phyloP scores from a whole-genome alignment of 2,797 vertebrate species.

The Morelia viridis region DNA sequence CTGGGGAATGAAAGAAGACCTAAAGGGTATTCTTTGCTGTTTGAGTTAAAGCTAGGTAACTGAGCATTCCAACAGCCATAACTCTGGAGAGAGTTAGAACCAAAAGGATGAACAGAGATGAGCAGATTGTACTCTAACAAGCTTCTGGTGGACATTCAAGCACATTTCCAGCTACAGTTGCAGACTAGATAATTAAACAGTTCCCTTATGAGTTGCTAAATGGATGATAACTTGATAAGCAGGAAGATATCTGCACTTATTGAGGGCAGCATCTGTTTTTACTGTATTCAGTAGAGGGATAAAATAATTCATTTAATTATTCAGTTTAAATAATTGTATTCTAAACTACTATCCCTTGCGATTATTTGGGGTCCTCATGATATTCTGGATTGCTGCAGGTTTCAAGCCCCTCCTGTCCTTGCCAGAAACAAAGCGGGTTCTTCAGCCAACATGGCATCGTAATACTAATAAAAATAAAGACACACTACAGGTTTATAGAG shows the following conservation, averaged over 20 bases:
- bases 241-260: neutral
- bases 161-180: neutral
- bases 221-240: neutral
- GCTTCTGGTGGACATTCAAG: neutral
- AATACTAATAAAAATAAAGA: neutral
- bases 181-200: neutral
- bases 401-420: neutral
- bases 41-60: neutral
- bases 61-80: neutral
- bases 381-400: neutral
- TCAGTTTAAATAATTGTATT: neutral
- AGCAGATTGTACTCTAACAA: neutral
- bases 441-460: neutral
- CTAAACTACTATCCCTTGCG: neutral
- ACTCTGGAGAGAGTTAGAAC: neutral
- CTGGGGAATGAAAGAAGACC: neutral
- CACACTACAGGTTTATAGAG: neutral
- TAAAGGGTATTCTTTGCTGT: neutral
- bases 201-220: neutral
- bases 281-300: neutral
- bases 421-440: neutral
- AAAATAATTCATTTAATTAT: neutral
- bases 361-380: neutral
- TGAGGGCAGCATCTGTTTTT: neutral
- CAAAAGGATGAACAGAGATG: neutral